A percentile compares a stretch with the other conserved stretches of the same genome.
Conservation (phyloP, 2,113 vertebrate genomes). For the Columba janthina region DNA sequence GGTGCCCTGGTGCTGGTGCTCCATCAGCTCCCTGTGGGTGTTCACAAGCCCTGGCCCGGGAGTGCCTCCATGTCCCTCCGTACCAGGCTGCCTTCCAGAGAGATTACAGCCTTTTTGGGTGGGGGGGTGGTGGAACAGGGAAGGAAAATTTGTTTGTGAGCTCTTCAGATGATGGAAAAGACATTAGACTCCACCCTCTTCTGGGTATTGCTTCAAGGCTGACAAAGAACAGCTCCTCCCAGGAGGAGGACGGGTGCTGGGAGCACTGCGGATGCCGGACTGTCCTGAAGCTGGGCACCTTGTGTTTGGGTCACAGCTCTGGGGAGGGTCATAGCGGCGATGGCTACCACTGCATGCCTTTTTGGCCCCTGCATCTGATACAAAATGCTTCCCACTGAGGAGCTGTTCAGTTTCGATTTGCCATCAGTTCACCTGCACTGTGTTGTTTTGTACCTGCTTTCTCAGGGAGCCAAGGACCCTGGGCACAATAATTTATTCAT, state of each 20-base stretch:
- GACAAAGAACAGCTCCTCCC: background rate
- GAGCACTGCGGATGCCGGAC: accelerated
- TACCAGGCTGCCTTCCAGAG: background rate
- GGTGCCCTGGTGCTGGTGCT: accelerated
- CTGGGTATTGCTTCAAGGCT: background rate
- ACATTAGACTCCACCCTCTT: background rate
- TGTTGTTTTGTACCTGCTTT: background rate
- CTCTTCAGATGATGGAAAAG: background rate
- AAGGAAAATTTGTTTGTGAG: background rate
- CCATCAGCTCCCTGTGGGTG: accelerated
- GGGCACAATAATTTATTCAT: background rate
- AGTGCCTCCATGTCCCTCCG: accelerated
- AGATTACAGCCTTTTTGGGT: background rate
- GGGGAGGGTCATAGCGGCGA: accelerated
- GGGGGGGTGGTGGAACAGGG: background rate
- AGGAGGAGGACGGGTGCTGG: accelerated
- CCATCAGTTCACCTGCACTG: background rate
- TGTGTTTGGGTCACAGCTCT: background rate
- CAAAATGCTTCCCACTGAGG: background rate
- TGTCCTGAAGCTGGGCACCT: background rate
- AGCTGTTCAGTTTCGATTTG: background rate
- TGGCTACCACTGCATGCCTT: accelerated
- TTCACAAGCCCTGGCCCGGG: background rate
- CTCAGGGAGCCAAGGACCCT: background rate
- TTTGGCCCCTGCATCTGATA: too few relatives aligned